A percentile compares a stretch with the other conserved stretches of the same genome.
Evolutionary conservation across 1,140 invertebrate species (phyloP).

Genomic region (Trichonephila inaurata): DNA sequence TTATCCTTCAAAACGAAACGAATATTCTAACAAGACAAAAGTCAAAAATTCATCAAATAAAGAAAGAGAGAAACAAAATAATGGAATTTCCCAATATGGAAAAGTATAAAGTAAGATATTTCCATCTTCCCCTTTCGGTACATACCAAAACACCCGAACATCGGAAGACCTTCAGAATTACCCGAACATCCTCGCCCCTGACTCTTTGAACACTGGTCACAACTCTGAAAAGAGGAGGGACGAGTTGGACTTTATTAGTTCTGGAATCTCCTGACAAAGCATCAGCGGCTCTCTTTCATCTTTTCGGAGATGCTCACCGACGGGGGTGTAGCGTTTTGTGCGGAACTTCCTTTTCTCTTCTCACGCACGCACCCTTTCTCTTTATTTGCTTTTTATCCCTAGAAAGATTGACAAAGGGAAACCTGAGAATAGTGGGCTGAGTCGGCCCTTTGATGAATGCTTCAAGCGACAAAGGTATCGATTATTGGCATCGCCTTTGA

Average conservation of each 20-base stretch:
- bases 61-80: too few species aligned
- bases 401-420: neutral
- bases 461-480: neutral
- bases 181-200: neutral
- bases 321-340: conserved; percentile 7
- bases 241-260: conserved; percentile 42
- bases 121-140: too few species aligned
- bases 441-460: neutral
- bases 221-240: neutral
- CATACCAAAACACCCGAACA: too few species aligned
- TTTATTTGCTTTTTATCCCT: conserved; percentile 3
- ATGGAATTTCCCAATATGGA: too few species aligned
- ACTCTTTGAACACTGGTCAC: conserved; percentile 40
- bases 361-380: conserved; percentile 16
- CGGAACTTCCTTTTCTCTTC: conserved; percentile 15
- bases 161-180: too few species aligned
- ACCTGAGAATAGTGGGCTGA: neutral
- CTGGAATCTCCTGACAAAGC: conserved; percentile 25
- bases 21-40: too few species aligned
- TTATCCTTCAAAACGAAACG: too few species aligned
- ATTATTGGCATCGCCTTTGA: neutral
- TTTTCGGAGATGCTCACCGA: neutral
- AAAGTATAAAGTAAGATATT: too few species aligned
- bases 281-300: neutral
- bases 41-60: too few species aligned